phyloP scores from a whole-genome alignment of 1,140 invertebrate species.

The Carcinoscorpius rotundicauda region DNA sequence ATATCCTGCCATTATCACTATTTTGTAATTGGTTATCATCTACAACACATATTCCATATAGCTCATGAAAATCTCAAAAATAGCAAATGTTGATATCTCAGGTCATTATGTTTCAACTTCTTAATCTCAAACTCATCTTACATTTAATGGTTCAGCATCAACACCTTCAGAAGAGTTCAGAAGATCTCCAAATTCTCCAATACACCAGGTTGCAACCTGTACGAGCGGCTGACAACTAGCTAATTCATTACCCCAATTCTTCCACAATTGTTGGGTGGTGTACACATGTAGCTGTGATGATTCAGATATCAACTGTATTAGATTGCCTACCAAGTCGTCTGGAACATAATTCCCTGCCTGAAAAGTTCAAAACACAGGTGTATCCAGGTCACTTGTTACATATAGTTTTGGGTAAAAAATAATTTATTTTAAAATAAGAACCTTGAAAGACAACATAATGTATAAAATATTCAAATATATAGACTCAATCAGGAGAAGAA shows the following conservation, averaged over 20 bases:
- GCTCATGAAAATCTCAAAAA: background rate
- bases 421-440: slow-evolving; percentile 20
- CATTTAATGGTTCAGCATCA: slow-evolving; percentile 29
- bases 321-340: slow-evolving; percentile 90
- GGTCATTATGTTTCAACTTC: too few species aligned
- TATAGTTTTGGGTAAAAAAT: too few species aligned
- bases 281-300: slow-evolving; percentile 63
- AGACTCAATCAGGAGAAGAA: too few species aligned
- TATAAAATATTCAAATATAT: too few species aligned
- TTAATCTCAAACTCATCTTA: slow-evolving; percentile 3
- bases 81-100: background rate
- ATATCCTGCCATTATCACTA: background rate
- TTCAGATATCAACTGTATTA: slow-evolving; percentile 80
- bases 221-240: slow-evolving; percentile 54
- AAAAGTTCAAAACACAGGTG: slow-evolving; percentile 12
- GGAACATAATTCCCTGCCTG: slow-evolving; percentile 93
- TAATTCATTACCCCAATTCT: slow-evolving; percentile 55
- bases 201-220: slow-evolving; percentile 86
- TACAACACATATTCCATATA: background rate
- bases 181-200: slow-evolving; percentile 93
- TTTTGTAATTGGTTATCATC: background rate
- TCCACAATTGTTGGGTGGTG: slow-evolving; percentile 74
- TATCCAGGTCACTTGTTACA: too few species aligned
- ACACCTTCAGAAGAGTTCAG: slow-evolving; percentile 41
- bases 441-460: slow-evolving; percentile 6